phyloP scores from a whole-genome alignment of 2,797 vertebrate genomes.

The Sparidentex hasta region DNA sequence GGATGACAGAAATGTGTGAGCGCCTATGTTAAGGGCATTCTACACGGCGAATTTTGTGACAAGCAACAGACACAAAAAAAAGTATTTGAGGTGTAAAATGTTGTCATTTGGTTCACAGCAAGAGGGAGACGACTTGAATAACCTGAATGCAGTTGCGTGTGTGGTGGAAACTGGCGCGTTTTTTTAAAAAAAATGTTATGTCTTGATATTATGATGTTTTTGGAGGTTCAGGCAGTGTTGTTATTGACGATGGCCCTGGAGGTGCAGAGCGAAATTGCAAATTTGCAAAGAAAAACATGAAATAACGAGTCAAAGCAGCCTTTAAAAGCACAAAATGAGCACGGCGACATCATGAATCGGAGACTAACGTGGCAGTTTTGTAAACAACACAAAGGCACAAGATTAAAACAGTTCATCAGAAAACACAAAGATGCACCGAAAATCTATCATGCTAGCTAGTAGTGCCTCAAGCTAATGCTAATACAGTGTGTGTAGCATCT shows the following conservation, averaged over 20 bases:
- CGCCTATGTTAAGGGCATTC: conserved; percentile 65
- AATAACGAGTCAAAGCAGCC: conserved; percentile 48
- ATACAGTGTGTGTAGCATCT: background rate
- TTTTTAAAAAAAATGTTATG: too few species aligned
- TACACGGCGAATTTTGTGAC: conserved; percentile 57
- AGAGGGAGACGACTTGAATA: conserved; percentile 46
- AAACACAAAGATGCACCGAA: background rate
- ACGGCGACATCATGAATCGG: conserved; percentile 11
- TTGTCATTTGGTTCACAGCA: conserved; percentile 55
- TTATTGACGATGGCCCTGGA: conserved; percentile 54
- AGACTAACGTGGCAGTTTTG: background rate
- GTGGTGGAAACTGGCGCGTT: conserved; percentile 1
- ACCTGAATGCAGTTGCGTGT: conserved; percentile 28
- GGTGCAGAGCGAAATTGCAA: conserved; percentile 41
- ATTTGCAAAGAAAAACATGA: conserved; percentile 45
- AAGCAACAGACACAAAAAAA: conserved; percentile 44
- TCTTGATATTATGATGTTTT: conserved; percentile 48
- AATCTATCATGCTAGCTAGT: background rate
- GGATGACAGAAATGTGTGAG: conserved; percentile 75
- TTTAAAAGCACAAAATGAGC: conserved; percentile 27
- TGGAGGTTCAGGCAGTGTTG: conserved; percentile 24
- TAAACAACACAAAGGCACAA: conserved; percentile 4
- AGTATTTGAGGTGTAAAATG: conserved; percentile 59
- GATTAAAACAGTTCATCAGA: background rate
- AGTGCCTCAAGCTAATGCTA: background rate